Base-by-base conservation (phyloP, 2,888 invertebrate genomes). In the Aphidoletes aphidimyza region DNA sequence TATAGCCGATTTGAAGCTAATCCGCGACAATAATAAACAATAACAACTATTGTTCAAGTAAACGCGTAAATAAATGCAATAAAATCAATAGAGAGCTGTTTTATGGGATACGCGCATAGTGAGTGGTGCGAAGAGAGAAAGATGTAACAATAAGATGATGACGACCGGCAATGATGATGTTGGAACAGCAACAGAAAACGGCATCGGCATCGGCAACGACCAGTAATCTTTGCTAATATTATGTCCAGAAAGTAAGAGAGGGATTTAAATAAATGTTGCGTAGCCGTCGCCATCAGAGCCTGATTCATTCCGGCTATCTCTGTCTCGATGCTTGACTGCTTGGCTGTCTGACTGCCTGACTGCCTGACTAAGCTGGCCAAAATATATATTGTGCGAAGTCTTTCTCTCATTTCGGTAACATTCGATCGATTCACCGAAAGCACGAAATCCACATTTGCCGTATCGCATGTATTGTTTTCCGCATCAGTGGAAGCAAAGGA, bases 1-100 rank as follows among this genome's bases (percentile, higher is more conserved):
- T 54, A 54, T 54, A 26, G 54, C 26, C 54, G 26, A 22, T 54
- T 54, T 26, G 54, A 54, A 54, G 54, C 54, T 78, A 78, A 36
- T 78, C 78, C 78, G 54, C 2, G 19, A 36, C 59, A 69, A 69
- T 69, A 30, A 69, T 69, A 69, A 69, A 78, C 78, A 78, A 78
- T 78, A 78, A 78, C 34, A 36, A 36, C 78, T 36, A 78, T 78
- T 78, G 36, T 78, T 78, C 36, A 78, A 78, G 78, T 78, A 36
- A 78, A 78, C 78, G 78, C 36, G 36, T 36, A 36, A 78, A 78
- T 36, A 78, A 78, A 78, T 78, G 36, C 26, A 78, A 78, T 36
- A 36, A 78, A 78, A 78, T 36, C 34, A 5, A 69, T 26, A 26
- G 49, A 8, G 26, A 22, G 26, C 5, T 47, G 19, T 54, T 54